Percentiles rank a stretch among this genome's conserved stretches.
Conservation (phyloP, 2,797 vertebrate genomes). For the Sebastes trivittatus region DNA sequence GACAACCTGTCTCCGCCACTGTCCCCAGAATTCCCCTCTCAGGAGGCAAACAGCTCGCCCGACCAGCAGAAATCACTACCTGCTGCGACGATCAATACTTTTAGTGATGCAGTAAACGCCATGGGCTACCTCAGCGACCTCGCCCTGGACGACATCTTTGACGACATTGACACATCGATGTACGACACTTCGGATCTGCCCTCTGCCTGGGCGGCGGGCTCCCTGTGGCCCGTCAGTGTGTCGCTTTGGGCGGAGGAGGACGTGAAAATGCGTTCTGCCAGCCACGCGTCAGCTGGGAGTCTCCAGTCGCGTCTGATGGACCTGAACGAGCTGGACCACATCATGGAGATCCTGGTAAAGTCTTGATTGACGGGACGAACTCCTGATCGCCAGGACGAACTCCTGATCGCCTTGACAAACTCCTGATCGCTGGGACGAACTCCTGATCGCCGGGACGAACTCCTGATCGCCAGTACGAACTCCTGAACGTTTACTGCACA, state of each 20-base stretch:
- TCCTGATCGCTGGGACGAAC: constrained; percentile 3
- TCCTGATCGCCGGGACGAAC: constrained; percentile 74
- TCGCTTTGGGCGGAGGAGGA: constrained; percentile 81
- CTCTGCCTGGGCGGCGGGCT: constrained; percentile 70
- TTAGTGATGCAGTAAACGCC: constrained; percentile 86
- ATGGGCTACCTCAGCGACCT: constrained; percentile 88
- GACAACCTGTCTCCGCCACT: neutral
- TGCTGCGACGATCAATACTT: constrained; percentile 67
- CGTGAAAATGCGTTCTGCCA: constrained; percentile 75
- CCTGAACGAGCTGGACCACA: constrained; percentile 90
- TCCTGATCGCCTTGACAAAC: constrained; percentile 75
- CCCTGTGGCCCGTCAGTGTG: constrained; percentile 68
- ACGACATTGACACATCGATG: constrained; percentile 92
- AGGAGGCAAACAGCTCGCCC: constrained; percentile 55
- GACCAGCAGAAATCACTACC: constrained; percentile 75
- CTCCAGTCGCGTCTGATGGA: constrained; percentile 86
- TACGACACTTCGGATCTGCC: constrained; percentile 87
- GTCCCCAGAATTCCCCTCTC: constrained; percentile 44
- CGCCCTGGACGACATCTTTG: constrained; percentile 89
- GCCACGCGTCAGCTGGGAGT: constrained; percentile 76
- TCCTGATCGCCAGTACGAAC: neutral
- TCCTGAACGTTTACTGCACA: neutral
- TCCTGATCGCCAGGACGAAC: neutral
- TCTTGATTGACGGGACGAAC: constrained; percentile 74
- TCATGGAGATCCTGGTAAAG: constrained; percentile 90